Evolutionary conservation across 2,113 vertebrate genomes (phyloP), one percentile per base, ranked within the genome.

Genomic region (Diphyllodes magnificus): DNA sequence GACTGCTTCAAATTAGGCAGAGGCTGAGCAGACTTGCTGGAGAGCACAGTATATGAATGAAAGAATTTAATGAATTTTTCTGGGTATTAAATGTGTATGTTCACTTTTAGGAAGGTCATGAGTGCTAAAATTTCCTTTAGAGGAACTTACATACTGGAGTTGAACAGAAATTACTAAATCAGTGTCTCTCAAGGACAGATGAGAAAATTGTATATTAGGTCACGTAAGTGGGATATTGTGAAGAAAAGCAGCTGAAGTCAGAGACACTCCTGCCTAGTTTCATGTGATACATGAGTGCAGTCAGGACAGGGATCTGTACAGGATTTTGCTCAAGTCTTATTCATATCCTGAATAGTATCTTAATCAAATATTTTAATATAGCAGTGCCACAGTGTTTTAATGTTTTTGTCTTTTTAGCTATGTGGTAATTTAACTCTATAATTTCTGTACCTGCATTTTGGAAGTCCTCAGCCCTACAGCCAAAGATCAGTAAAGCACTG

Each of bases 221-320:
- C 22, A 63, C 0, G 0, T 49, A 47, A 92, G 21, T 59, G 35
- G 42, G 35, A 8, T 73, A 15, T 54, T 1, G 1, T 42, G 44
- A 42, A 59, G 60, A 54, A 65, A 37, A 89, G 15, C 33, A 39
- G 35, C 45, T 77, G 47, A 82, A 61, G 22, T 73, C 30, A 9
- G 64, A 86, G 50, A 73, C 17, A 15, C 13, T 72, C 40, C 65
- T 88, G 27, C 28, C 37, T 37, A 33, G 4, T 78, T 69, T 69
- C 5, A 13, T 70, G 39, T 4, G 12, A 30, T 56, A 20, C 5
- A 2, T 18, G 42, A 50, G 37, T 23, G 22, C 88, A 59, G 45
- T 51, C 42, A 70, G 64, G 59, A 64, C 18, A 42, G 42, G 56
- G 59, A 68, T 33, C 39, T 35, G 54, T 75, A 56, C 11, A 30